Conservation (phyloP, 2,888 invertebrate genomes). For the Drosophila dives region DNA sequence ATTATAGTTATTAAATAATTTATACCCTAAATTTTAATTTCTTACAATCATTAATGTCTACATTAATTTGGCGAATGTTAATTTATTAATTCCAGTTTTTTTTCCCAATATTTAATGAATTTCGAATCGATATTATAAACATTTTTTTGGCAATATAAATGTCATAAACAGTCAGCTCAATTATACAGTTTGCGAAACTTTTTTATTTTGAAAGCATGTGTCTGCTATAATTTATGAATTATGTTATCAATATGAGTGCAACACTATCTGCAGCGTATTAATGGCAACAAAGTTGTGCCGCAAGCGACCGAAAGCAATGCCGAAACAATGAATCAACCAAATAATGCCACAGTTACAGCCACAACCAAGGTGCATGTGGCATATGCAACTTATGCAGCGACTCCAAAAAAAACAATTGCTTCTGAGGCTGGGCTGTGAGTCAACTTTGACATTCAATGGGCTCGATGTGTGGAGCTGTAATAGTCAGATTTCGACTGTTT, state of each 20-base stretch:
- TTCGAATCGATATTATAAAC: not conserved
- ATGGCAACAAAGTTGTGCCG: constrained; percentile 22
- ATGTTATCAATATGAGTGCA: not conserved
- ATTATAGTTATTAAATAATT: not conserved
- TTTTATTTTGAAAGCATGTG: not conserved
- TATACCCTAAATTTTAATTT: not conserved
- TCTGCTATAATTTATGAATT: not conserved
- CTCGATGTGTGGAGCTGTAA: constrained; percentile 20
- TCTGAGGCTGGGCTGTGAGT: constrained; percentile 25
- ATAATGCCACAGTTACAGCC: constrained; percentile 58
- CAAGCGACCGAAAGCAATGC: constrained; percentile 35
- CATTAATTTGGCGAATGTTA: not conserved
- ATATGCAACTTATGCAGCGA: constrained; percentile 37
- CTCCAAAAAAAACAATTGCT: constrained; percentile 29
- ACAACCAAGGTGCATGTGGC: constrained; percentile 58
- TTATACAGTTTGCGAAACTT: not conserved
- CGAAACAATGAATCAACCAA: constrained; percentile 36
- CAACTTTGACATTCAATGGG: constrained; percentile 70
- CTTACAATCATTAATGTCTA: not conserved
- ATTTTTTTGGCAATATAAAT: not conserved
- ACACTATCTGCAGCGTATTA: constrained; percentile 4
- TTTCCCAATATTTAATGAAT: not conserved
- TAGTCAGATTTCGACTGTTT: constrained; percentile 31
- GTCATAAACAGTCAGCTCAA: not conserved
- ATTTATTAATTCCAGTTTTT: not conserved